Evolutionary conservation across 2,797 vertebrate genomes (phyloP).

Genomic region (Antennarius maculatus): DNA sequence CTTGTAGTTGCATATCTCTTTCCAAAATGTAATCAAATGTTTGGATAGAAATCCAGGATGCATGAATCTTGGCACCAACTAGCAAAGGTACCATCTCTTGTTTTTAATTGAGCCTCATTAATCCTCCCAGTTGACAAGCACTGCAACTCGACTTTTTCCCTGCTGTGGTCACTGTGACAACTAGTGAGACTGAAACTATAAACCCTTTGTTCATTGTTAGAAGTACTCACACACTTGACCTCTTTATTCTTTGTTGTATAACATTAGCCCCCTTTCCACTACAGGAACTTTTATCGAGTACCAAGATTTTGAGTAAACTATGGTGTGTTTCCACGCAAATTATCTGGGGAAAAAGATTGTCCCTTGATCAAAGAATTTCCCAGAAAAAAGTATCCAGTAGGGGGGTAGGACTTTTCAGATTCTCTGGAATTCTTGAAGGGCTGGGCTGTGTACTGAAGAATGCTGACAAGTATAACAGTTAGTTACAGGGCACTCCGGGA

Average conservation of each 20-base stretch:
- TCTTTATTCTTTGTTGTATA: background rate
- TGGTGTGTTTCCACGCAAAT: too few relatives aligned
- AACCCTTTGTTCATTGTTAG: background rate
- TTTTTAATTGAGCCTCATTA: slow-evolving; percentile 9
- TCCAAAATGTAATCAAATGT: background rate
- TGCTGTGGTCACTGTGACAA: background rate
- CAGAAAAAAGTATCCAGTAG: too few relatives aligned
- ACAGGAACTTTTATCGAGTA: too few relatives aligned
- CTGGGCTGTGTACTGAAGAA: too few relatives aligned
- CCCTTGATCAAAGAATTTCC: too few relatives aligned
- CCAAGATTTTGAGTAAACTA: too few relatives aligned
- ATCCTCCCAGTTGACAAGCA: background rate
- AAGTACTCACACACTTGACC: background rate
- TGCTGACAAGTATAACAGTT: too few relatives aligned
- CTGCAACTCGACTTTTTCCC: background rate
- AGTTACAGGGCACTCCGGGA: too few relatives aligned
- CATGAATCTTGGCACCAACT: background rate
- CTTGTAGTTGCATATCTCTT: background rate
- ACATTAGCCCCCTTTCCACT: too few relatives aligned
- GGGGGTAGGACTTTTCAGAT: too few relatives aligned
- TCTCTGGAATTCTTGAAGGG: too few relatives aligned
- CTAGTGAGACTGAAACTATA: background rate
- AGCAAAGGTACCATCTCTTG: background rate
- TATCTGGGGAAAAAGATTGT: too few relatives aligned
- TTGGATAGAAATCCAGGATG: background rate